Conservation (phyloP, 2,888 invertebrate genomes). For the Drosophila kambysellisi region DNA sequence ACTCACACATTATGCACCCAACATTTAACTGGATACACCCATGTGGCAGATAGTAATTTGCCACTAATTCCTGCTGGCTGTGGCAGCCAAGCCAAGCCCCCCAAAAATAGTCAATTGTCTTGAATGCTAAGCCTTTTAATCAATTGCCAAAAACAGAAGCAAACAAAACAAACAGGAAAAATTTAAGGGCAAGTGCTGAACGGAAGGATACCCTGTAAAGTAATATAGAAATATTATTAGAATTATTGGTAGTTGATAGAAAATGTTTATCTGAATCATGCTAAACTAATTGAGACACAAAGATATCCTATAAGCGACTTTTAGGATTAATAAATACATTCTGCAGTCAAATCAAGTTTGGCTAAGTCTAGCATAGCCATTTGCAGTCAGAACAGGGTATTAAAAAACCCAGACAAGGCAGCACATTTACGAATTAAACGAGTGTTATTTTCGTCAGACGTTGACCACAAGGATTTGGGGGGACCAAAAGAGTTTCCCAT, state of each 20-base stretch:
- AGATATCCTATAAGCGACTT: neutral
- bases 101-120: slow-evolving; percentile 67
- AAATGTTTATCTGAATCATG: no score
- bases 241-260: no score
- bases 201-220: slow-evolving; percentile 17
- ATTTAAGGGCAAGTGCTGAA: neutral
- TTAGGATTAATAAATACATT: neutral
- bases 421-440: slow-evolving; percentile 27
- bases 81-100: slow-evolving; percentile 9
- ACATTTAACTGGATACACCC: slow-evolving; percentile 65
- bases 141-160: slow-evolving; percentile 71
- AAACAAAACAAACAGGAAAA: neutral
- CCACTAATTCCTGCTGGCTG: slow-evolving; percentile 60
- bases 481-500: slow-evolving; percentile 60
- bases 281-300: no score
- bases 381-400: slow-evolving; percentile 17
- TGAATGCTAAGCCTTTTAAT: slow-evolving; percentile 75
- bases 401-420: neutral
- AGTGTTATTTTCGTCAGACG: slow-evolving; percentile 46
- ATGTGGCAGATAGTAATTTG: slow-evolving; percentile 60
- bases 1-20: slow-evolving; percentile 72
- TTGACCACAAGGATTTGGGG: slow-evolving; percentile 54
- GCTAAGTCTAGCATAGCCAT: neutral
- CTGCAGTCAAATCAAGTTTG: rapidly evolving
- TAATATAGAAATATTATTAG: no score